Percentiles rank a stretch among this genome's conserved stretches.
Evolutionary conservation across 2,888 invertebrate genomes (phyloP).

Genomic region (Sminthurides aquaticus): DNA sequence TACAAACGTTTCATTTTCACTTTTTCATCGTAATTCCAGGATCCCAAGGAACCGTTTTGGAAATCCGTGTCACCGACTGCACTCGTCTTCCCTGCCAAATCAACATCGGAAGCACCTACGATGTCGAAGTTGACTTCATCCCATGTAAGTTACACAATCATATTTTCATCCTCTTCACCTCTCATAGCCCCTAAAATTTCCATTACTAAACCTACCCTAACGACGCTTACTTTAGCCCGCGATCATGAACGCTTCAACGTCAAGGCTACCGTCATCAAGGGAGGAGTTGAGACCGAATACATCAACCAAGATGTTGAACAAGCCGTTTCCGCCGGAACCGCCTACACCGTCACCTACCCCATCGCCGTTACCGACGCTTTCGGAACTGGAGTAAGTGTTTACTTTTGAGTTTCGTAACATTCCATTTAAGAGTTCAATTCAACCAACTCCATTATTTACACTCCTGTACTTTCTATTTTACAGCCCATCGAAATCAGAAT

Average conservation of each 20-base stretch:
- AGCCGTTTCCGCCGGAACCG: constrained; percentile 3
- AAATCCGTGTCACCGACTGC: constrained; percentile 21
- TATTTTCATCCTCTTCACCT: too few relatives aligned
- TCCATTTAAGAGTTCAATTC: too few relatives aligned
- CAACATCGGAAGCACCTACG: constrained; percentile 4
- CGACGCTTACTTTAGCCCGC: not conserved
- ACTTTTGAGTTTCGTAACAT: not conserved
- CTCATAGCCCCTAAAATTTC: too few relatives aligned
- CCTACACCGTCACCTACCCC: constrained; percentile 18
- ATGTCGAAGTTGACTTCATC: constrained; percentile 15
- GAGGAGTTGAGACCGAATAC: constrained; percentile 4
- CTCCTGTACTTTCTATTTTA: too few relatives aligned
- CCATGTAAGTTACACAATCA: constrained; percentile 13
- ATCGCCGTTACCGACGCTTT: constrained; percentile 5
- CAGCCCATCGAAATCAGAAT: constrained; percentile 9
- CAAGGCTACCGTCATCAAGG: constrained; percentile 5
- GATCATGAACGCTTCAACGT: not conserved
- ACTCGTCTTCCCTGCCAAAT: constrained; percentile 13
- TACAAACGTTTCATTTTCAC: too few relatives aligned
- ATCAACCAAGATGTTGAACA: constrained; percentile 1
- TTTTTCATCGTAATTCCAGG: too few relatives aligned
- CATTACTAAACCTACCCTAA: too few relatives aligned
- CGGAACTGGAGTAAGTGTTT: constrained; percentile 10
- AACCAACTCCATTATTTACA: too few relatives aligned
- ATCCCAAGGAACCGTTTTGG: constrained; percentile 11